Evolutionary conservation across 2,113 vertebrate genomes (phyloP), one percentile per base, ranked within the genome.

Genomic region (Python bivittatus): DNA sequence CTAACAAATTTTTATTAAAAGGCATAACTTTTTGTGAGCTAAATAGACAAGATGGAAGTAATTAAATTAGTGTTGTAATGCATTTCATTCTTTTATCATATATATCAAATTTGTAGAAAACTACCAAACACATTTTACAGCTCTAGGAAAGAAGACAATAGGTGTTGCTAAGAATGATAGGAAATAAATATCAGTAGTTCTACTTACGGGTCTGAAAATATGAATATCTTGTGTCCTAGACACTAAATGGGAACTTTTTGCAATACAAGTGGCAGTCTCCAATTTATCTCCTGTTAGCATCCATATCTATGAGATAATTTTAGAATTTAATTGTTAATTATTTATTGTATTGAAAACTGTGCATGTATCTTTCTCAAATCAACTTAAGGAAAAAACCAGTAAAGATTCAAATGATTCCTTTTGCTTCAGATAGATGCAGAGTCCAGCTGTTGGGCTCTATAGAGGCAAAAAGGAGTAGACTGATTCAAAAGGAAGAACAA

Each of bases 211-310:
- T 96, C 96, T 98, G 97, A 99, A 99, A 94, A 99, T 94, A 84
- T 99, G 99, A 88, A 99, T 98, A 92, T 99, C 98, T 92, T 99
- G 99, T 93, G 96, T 98, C 86, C 99, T 98, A 53, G 98, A 99
- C 38, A 99, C 99, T 95, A 99, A 96, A 58, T 99, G 99, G 72
- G 99, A 99, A 95, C 99, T 99, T 96, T 99, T 99, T 0, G 99
- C 99, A 84, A 99, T 99, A 96, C 99, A 99, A 0, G 99, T 99
- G 0, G 99, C 99, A 0, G 99, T 99, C 96, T 99, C 99, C 0
- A 99, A 97, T 92, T 99, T 99, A 96, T 99, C 99, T 15, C 99
- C 99, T 0, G 99, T 99, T 94, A 99, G 96, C 99, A 99, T 99
- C 99, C 99, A 99, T 95, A 99, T 98, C 98, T 99, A 94, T 44